Percentiles rank a stretch among this genome's conserved stretches.
phyloP scores from a whole-genome alignment of 92 coral and sea anemone genomes.

The Zoanthus solanderi region DNA sequence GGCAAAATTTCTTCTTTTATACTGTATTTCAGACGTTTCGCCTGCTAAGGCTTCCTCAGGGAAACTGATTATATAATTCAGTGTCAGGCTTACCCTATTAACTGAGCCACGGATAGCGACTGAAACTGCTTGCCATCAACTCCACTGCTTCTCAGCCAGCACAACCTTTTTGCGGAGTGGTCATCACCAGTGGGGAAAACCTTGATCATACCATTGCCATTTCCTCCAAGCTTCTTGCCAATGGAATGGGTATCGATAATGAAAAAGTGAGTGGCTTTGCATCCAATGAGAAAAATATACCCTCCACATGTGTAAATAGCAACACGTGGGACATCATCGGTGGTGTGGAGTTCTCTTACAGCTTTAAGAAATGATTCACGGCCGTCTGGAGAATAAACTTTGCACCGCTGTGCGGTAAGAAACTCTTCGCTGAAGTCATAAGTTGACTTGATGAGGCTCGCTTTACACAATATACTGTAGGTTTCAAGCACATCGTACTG shows the following conservation, averaged over 20 bases:
- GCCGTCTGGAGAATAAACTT: constrained; percentile 17
- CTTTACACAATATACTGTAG: not conserved
- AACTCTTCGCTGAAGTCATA: constrained; percentile 36
- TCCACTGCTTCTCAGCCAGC: constrained; percentile 28
- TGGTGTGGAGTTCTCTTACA: constrained; percentile 10
- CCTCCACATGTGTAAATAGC: constrained; percentile 51
- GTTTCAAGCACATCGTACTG: constrained; percentile 27
- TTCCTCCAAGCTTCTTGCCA: constrained; percentile 42
- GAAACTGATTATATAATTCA: not conserved
- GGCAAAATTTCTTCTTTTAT: not conserved
- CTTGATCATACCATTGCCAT: constrained; percentile 55
- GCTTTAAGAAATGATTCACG: constrained; percentile 7
- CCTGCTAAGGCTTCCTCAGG: not conserved
- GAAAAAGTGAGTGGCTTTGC: constrained; percentile 24
- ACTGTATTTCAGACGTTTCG: constrained; percentile 1
- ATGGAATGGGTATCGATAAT: constrained; percentile 55
- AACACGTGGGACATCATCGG: not conserved
- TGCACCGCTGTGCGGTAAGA: not conserved
- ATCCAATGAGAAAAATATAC: constrained; percentile 50
- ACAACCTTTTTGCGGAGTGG: not conserved
- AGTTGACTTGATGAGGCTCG: not conserved
- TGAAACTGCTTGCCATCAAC: constrained; percentile 2
- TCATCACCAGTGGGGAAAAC: constrained; percentile 38
- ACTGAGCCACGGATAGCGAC: constrained; percentile 5
- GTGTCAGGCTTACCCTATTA: not conserved